Evolutionary conservation across 2,888 invertebrate species (phyloP).

Genomic region (Gastracanthus pulcherrimus): DNA sequence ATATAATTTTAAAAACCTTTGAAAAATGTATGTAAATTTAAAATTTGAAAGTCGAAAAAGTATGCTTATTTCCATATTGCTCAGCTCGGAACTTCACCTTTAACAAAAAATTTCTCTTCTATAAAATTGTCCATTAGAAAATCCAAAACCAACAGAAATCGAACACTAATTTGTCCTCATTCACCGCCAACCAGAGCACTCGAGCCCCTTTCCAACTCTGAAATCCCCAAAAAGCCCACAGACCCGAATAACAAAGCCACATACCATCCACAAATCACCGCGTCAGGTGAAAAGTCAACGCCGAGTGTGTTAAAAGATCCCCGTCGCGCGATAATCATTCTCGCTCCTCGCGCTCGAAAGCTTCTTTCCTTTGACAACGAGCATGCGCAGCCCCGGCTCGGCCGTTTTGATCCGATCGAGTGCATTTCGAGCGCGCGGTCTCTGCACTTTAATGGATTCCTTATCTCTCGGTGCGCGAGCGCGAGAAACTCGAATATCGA

Average conservation of each 20-base stretch:
- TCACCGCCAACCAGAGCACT: too few relatives aligned
- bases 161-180: too few relatives aligned
- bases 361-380: neutral
- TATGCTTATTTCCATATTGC: too few relatives aligned
- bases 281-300: neutral
- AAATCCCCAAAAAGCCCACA: too few relatives aligned
- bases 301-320: neutral
- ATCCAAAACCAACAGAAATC: too few relatives aligned
- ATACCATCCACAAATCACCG: neutral
- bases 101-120: too few relatives aligned
- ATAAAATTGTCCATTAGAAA: too few relatives aligned
- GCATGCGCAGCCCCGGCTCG: neutral
- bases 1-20: too few relatives aligned
- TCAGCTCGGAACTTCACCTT: too few relatives aligned
- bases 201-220: too few relatives aligned
- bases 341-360: neutral
- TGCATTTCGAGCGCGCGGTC: neutral
- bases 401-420: slow-evolving; percentile 10
- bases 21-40: too few relatives aligned
- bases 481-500: slow-evolving; percentile 34
- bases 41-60: too few relatives aligned
- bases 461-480: neutral
- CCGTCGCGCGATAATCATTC: neutral
- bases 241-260: neutral
- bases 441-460: slow-evolving; percentile 35